phyloP scores from a whole-genome alignment of 2,113 vertebrate genomes.

The Hiodon tergisus region DNA sequence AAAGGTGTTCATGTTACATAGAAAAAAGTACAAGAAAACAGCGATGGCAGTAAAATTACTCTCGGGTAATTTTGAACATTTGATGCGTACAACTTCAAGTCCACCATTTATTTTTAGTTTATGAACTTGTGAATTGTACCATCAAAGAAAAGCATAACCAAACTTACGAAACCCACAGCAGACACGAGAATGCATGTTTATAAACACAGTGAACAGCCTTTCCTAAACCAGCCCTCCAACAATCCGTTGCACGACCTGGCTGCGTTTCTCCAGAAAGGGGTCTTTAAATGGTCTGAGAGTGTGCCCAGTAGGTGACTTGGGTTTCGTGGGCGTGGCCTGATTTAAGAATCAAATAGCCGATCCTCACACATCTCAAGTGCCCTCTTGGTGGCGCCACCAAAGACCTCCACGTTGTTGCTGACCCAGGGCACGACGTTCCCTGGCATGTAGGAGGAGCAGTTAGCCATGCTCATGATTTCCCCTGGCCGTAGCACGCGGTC shows the following conservation, averaged over 20 bases:
- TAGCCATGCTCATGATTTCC: constrained; percentile 88
- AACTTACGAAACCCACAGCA: constrained; percentile 15
- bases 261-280: not conserved
- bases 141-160: too few relatives aligned
- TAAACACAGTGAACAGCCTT: constrained; percentile 35
- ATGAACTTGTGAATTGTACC: too few relatives aligned
- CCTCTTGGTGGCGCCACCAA: constrained; percentile 86
- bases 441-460: constrained; percentile 94
- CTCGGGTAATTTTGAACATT: not conserved
- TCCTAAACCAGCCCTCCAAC: constrained; percentile 1
- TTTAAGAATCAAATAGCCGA: constrained; percentile 85
- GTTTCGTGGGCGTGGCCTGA: too few relatives aligned
- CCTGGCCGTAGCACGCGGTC: constrained; percentile 85
- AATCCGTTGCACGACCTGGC: not conserved
- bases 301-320: too few relatives aligned
- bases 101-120: too few relatives aligned
- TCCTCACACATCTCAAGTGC: constrained; percentile 92
- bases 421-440: constrained; percentile 96
- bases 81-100: too few relatives aligned
- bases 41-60: not conserved
- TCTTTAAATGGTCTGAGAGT: too few relatives aligned
- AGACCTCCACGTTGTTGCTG: constrained; percentile 87
- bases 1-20: not conserved
- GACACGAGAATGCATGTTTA: constrained; percentile 12
- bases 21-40: not conserved